These are phyloP conservation scores for Montipora cactus DNA, from an alignment of 64 coral and sea anemone genomes.

Conservation along the genomic window DNA sequence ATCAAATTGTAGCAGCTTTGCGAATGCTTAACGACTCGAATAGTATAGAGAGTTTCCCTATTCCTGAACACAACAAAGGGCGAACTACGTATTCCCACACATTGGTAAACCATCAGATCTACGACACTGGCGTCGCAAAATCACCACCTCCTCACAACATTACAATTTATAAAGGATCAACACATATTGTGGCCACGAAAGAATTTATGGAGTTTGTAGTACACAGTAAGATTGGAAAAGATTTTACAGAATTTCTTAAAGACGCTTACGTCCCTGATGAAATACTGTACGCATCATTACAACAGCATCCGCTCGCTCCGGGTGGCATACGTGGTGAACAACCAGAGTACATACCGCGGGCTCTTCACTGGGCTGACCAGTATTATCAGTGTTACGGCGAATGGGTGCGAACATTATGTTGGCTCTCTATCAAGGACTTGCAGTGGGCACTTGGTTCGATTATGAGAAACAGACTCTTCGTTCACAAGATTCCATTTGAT, in stretches of 20 bases:
- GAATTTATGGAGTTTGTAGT: slow-evolving; percentile 33
- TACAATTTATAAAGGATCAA: slow-evolving; percentile 6
- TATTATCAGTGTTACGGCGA: neutral
- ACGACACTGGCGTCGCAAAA: neutral
- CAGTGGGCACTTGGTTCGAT: neutral
- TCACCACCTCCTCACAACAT: slow-evolving; percentile 32
- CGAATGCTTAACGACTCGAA: slow-evolving; percentile 34
- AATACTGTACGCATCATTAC: slow-evolving; percentile 26
- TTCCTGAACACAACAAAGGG: neutral
- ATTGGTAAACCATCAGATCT: neutral
- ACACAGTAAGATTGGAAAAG: slow-evolving; percentile 29
- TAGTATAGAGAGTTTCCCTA: slow-evolving; percentile 15
- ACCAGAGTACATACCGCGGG: neutral
- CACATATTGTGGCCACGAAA: slow-evolving; percentile 7
- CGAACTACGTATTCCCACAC: neutral
- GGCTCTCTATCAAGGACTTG: slow-evolving; percentile 28
- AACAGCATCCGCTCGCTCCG: slow-evolving; percentile 21
- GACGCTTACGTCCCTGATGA: slow-evolving; percentile 49
- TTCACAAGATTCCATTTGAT: slow-evolving; percentile 54
- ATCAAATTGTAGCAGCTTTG: slow-evolving; percentile 31
- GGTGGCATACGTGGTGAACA: slow-evolving; percentile 24
- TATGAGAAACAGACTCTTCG: neutral
- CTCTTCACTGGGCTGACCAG: neutral
- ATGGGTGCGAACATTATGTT: neutral
- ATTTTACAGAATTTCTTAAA: slow-evolving; percentile 3